phyloP scores from a whole-genome alignment of 2,888 invertebrate genomes.

The Plagodis dolabraria region DNA sequence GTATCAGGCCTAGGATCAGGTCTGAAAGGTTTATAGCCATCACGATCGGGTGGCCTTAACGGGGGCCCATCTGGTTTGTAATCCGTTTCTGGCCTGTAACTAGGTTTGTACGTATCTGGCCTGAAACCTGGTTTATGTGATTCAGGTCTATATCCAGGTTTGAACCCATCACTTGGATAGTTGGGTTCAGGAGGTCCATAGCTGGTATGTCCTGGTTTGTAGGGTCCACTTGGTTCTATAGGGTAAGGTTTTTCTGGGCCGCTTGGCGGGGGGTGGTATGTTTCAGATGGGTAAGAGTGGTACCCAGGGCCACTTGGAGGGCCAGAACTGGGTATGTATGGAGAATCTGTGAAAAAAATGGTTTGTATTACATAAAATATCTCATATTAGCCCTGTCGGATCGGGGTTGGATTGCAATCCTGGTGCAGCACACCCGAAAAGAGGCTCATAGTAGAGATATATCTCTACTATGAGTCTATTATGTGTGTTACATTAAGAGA shows the following conservation, averaged over 20 bases:
- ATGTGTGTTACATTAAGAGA: too few relatives aligned
- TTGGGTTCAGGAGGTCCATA: conserved; percentile 35
- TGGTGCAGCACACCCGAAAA: too few relatives aligned
- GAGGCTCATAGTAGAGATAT: too few relatives aligned
- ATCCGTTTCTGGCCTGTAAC: conserved; percentile 22
- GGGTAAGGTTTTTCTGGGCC: conserved; percentile 27
- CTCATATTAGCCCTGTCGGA: too few relatives aligned
- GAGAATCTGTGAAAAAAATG: conserved; percentile 45
- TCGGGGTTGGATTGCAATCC: too few relatives aligned
- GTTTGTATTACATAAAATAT: neutral
- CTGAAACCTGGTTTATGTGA: conserved; percentile 38
- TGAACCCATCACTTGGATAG: conserved; percentile 11
- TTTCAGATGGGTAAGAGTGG: conserved; percentile 34
- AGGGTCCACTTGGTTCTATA: neutral
- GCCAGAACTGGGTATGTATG: conserved; percentile 52
- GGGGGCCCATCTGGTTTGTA: conserved; percentile 23
- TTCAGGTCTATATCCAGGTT: conserved; percentile 31
- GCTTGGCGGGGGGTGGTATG: conserved; percentile 7
- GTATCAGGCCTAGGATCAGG: conserved; percentile 21
- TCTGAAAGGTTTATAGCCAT: conserved; percentile 40
- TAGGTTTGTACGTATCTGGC: conserved; percentile 12
- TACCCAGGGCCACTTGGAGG: conserved; percentile 49
- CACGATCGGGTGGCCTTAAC: conserved; percentile 36
- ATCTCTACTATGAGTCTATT: too few relatives aligned
- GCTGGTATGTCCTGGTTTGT: neutral